Evolutionary conservation across 2,113 vertebrate species (phyloP), one percentile per base, ranked within the genome.

Genomic region (Tautogolabrus adspersus): DNA sequence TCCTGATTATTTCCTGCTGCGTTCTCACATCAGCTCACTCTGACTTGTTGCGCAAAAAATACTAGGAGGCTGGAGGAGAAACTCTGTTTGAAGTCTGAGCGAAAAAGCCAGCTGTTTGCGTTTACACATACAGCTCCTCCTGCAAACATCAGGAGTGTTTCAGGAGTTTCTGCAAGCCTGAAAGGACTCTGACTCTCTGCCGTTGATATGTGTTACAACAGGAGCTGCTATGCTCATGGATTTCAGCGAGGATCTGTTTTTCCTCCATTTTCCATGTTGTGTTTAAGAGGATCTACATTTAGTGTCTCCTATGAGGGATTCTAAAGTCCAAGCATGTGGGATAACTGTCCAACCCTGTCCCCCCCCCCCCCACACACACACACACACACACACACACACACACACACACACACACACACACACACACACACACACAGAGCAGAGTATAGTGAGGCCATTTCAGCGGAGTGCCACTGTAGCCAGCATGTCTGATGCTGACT

Each of bases 401-500:
- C 44, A 12, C 34, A 18, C 21, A 44, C 49, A 55, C 38, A 18
- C 56, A 57, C 23, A 42, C 55, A 23, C 21, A 13, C 52, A 22
- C 46, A 23, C 38, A 52, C 64, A 38, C 26, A 10, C 11, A 16
- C 26, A 60, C 16, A 23, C 30, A 23, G 15, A 47, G 51, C 59
- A 23, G 26, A 15, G 71, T 65, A 26, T 3, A 46, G 46, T 0
- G 8, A n/a, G 75, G 64, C 71, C 59, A 74, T 66, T 56, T 81
- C 55, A 76, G 60, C 79, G 54, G 69, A 64, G 62, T 26, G 47
- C 66, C 65, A 12, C 68, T 72, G 75, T 60, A 83, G 79, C 54
- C 59, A 19, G 75, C 49, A 44, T 42, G 75, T 67, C 61, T 60
- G 56, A 78, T 79, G 91, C 89, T 89, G 90, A 91, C 81, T 91